These are phyloP conservation scores for Orthonychiurus folsomi DNA, from an alignment of 2,888 invertebrate genomes.

Conservation along the genomic window DNA sequence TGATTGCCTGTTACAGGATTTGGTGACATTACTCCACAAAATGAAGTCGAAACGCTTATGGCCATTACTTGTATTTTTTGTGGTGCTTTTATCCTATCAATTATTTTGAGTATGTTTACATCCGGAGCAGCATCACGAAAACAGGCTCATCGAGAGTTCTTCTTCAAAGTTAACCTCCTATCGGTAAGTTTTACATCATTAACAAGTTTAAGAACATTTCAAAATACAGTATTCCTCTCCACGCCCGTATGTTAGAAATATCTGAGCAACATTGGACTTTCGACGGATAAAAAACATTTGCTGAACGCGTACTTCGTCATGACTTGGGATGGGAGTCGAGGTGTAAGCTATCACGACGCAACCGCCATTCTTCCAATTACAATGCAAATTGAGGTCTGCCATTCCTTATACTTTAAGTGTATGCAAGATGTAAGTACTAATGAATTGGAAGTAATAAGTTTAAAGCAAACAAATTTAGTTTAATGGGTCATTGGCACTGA, in stretches of 20 bases:
- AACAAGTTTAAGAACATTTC: conserved; percentile 10
- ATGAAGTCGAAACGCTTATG: conserved; percentile 24
- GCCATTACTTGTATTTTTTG: conserved; percentile 31
- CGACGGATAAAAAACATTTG: conserved; percentile 22
- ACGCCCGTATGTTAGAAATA: conserved; percentile 25
- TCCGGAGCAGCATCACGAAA: conserved; percentile 30
- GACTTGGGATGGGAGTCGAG: conserved; percentile 31
- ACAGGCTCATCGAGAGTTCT: conserved; percentile 28
- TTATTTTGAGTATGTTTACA: conserved; percentile 35
- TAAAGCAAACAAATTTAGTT: too few relatives aligned
- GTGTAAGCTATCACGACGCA: conserved; percentile 26
- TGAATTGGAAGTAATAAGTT: too few relatives aligned
- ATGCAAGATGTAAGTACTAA: too few relatives aligned
- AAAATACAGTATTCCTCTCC: too few relatives aligned
- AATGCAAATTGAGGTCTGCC: conserved; percentile 30
- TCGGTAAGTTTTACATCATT: conserved; percentile 22
- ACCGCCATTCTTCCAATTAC: conserved; percentile 23
- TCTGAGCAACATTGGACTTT: conserved; percentile 33
- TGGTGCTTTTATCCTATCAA: conserved; percentile 34
- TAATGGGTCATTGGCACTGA: too few relatives aligned
- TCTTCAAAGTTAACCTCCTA: conserved; percentile 34
- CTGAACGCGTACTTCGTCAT: conserved; percentile 29
- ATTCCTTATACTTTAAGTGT: conserved; percentile 26
- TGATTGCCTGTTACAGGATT: conserved; percentile 21
- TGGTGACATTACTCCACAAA: conserved; percentile 33